Base-by-base conservation (phyloP, 2,888 invertebrate species). In the Mylabris sibirica region DNA sequence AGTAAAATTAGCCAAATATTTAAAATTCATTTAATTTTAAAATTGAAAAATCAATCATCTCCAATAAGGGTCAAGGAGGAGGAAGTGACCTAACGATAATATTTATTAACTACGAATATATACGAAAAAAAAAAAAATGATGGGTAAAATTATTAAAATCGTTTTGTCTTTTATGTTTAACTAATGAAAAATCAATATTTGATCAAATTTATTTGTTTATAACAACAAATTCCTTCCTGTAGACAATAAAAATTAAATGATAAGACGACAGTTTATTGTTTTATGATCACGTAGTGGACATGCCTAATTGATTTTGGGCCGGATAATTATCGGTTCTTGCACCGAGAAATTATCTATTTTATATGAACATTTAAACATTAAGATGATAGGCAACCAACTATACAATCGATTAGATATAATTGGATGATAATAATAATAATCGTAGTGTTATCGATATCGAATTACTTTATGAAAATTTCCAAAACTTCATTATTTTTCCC, bases 11-110 rank as follows among this genome's bases (percentile, higher is more conserved):
- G 30, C 30, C 30, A 30, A 30, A 30, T 30, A 1, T 30, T 30
- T 30, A 3, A 30, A 30, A 14, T 41, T 41, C 41, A n/a, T 2
- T 41, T 41, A 41, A 12, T 41, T 41, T 41, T 41, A 14, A 5
- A 41, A n/a, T 14, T 6, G 9, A 11, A 5, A 41, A 41, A 41
- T 41, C 41, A 41, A 14, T 14, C 14, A 3, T 20, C 20, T 49
- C 20, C 17, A 49, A 49, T 49, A 49, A n/a, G n/a, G 49, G 49
- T 49, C 49, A 49, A 49, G 49, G 49, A 49, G 49, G 49, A 49
- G 49, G 49, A 49, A 49, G 9, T 20, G 49, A 49, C 49, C 49
- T 49, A 49, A 49, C 17, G 49, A 49, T 49, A 49, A 49, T 11
- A 9, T 20, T 20, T n/a, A 6, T 44, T 44, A 44, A 17, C 30